Evolutionary conservation across 2,797 vertebrate genomes (phyloP), one percentile per base, ranked within the genome.

Genomic region (Poecilia velifera): DNA sequence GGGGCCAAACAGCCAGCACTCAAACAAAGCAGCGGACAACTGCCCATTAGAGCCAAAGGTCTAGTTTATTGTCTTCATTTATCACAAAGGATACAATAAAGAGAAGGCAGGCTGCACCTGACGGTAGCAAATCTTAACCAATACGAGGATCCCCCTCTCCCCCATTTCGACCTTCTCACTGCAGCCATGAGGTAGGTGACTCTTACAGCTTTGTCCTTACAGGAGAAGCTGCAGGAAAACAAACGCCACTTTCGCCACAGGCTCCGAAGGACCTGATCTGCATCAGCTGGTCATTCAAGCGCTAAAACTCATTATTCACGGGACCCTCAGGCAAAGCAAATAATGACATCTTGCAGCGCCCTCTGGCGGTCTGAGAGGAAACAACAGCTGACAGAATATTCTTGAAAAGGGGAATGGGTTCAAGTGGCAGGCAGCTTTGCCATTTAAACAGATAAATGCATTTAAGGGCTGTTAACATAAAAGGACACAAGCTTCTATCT

Each of bases 321-420:
- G 72, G 64, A 75, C 72, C 72, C 45, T 79, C 76, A 34, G 53
- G 66, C 68, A 57, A 78, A 80, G 34, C 36, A 47, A 71, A 20
- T 76, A 92, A 87, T 74, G 79, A 62, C 88, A 87, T 90, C 81
- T 80, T 68, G 85, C 84, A 92, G 91, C 72, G 3, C 92, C 31
- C 92, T 93, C 94, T 94, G 84, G 86, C 94, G 94, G 92, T 80
- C 45, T 85, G 49, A 78, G 14, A 3, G 53, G 46, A 76, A 66
- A 25, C 25, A 49, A 78, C 51, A 31, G 13, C 6, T 13, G 5
- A 7, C 49, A 1, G 76, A 59, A 49, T 3, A 13, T 43, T 59
- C 4, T 18, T 34, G 16, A 18, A 71, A 72, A 72, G 12, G 34
- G 47, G 3, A 72, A 77, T 55, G 6, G 22, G 18, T 31, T 5